Percentiles rank a stretch among this genome's conserved stretches.
Evolutionary conservation across 1,140 invertebrate species (phyloP).

Genomic region (Pseudachorutes palmiensis): DNA sequence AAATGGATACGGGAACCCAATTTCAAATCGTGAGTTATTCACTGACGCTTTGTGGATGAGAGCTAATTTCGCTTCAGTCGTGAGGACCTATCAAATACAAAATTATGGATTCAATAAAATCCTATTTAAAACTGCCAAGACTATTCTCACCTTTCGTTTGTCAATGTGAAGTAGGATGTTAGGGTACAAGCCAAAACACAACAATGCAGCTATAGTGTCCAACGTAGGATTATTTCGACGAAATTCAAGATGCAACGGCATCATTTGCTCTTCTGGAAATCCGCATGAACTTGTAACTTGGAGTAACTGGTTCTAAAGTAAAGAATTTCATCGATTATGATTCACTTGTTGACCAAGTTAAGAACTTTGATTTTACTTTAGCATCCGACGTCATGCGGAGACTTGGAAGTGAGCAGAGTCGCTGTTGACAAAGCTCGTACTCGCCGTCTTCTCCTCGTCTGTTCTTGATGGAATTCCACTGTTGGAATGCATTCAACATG

Average conservation of each 20-base stretch:
- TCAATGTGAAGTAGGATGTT: constrained; percentile 94
- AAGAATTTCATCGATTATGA: constrained; percentile 12
- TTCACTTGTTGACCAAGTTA: constrained; percentile 1
- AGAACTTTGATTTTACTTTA: constrained; percentile 51
- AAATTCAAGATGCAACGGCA: constrained; percentile 63
- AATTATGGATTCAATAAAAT: neutral
- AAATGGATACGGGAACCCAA: constrained; percentile 84
- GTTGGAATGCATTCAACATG: constrained; percentile 81
- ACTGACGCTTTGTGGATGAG: constrained; percentile 95
- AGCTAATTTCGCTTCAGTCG: constrained; percentile 87
- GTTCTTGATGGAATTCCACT: constrained; percentile 70
- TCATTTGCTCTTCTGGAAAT: constrained; percentile 80
- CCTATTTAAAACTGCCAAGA: neutral
- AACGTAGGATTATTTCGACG: constrained; percentile 63
- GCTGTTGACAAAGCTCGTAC: constrained; percentile 77
- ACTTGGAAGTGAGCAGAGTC: constrained; percentile 78
- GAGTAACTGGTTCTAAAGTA: constrained; percentile 65
- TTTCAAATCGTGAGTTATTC: constrained; percentile 77
- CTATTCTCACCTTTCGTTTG: constrained; percentile 64
- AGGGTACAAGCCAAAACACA: constrained; percentile 87
- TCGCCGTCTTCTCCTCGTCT: constrained; percentile 69
- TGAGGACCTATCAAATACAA: constrained; percentile 59
- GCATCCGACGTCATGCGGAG: constrained; percentile 84
- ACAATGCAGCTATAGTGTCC: constrained; percentile 73
- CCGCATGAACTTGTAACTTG: constrained; percentile 71